Conservation (phyloP, 2,797 vertebrate genomes). For the Thripadectes ignobilis region DNA sequence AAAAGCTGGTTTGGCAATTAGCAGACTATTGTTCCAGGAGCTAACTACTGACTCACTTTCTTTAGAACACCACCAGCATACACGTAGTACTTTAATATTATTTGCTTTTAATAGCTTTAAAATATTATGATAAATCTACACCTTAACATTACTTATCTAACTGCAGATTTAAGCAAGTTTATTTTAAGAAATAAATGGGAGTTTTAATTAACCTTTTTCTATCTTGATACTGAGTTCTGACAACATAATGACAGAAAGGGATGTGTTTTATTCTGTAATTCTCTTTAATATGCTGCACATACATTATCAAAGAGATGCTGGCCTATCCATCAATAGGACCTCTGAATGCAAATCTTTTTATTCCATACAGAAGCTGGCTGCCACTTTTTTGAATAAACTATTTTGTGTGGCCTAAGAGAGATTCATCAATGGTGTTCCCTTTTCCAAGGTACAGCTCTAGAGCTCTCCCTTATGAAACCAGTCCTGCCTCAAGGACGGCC, state of each 20-base stretch:
- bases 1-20: constrained; percentile 50
- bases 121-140: background rate
- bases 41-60: background rate
- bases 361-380: background rate
- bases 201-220: constrained; percentile 7
- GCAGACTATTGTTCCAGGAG: constrained; percentile 8
- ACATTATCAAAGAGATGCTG: background rate
- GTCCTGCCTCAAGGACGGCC: accelerated
- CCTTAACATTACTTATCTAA: background rate
- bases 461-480: background rate
- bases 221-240: background rate
- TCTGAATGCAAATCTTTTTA: background rate
- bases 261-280: background rate
- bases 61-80: background rate
- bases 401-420: background rate
- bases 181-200: constrained; percentile 13
- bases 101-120: constrained; percentile 21
- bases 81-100: background rate
- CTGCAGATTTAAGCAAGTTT: background rate
- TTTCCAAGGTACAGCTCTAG: background rate
- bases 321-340: background rate
- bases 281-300: background rate
- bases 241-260: background rate
- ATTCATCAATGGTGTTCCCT: background rate
- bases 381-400: background rate